Evolutionary conservation across 2,888 invertebrate genomes (phyloP).

Genomic region (Sarcophaga rosellei): DNA sequence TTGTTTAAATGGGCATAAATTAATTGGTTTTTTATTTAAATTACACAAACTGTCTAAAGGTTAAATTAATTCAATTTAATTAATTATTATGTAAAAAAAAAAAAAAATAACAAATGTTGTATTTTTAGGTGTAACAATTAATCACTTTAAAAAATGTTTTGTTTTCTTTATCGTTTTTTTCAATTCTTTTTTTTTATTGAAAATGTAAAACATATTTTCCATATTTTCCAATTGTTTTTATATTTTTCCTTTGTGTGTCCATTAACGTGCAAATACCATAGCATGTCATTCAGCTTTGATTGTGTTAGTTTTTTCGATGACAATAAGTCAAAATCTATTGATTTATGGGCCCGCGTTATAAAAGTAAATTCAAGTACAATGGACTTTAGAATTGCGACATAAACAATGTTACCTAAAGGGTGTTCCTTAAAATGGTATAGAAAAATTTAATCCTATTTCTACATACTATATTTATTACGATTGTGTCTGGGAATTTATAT

Average conservation of each 20-base stretch:
- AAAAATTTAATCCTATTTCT: no score
- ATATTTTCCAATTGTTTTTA: no score
- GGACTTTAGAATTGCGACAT: neutral
- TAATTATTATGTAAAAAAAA: neutral
- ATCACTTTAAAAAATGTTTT: neutral
- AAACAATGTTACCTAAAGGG: no score
- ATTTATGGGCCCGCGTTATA: slow-evolving; percentile 46
- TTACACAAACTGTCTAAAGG: no score
- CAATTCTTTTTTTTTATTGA: neutral
- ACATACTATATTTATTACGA: no score
- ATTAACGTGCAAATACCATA: slow-evolving; percentile 57
- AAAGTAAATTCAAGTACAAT: slow-evolving; percentile 10
- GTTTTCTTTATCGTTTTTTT: neutral
- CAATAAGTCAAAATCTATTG: slow-evolving; percentile 48
- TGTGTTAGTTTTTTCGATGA: slow-evolving; percentile 14
- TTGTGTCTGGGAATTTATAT: no score
- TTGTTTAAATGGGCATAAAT: no score
- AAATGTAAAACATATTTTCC: neutral
- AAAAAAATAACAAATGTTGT: neutral
- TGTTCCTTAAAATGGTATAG: no score
- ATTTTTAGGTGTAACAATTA: slow-evolving; percentile 6
- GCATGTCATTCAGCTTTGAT: slow-evolving; percentile 66
- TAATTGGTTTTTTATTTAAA: no score
- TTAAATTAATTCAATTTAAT: no score
- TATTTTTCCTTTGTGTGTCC: slow-evolving; percentile 24